Conservation (phyloP, 2,888 invertebrate species). For the Falcaria lacertinaria region DNA sequence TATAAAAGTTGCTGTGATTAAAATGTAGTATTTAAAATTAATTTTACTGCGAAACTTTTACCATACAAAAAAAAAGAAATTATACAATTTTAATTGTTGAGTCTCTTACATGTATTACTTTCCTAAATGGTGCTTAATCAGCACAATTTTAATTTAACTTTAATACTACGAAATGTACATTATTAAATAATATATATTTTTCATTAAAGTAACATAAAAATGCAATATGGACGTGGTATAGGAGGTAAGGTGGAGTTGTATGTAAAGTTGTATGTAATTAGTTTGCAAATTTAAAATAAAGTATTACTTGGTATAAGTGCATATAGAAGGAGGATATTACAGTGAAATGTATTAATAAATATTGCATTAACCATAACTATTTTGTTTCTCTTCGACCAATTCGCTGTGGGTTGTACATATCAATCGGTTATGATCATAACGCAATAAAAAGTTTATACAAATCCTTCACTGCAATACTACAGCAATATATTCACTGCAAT, state of each 20-base stretch:
- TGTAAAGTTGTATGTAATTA: constrained; percentile 58
- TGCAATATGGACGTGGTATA: constrained; percentile 68
- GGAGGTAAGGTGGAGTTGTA: constrained; percentile 50
- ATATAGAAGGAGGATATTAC: constrained; percentile 74
- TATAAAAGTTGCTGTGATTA: constrained; percentile 67
- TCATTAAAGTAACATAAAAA: constrained; percentile 48
- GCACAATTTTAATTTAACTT: constrained; percentile 37
- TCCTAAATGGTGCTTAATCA: constrained; percentile 35
- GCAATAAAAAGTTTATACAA: too few species aligned
- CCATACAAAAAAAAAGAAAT: constrained; percentile 10
- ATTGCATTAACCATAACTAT: constrained; percentile 70
- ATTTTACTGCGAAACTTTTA: constrained; percentile 36
- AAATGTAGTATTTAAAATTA: constrained; percentile 52
- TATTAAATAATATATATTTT: constrained; percentile 51
- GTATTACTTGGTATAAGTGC: constrained; percentile 71
- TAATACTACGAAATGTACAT: constrained; percentile 34
- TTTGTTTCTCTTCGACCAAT: constrained; percentile 23
- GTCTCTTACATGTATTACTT: neutral
- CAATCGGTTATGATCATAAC: too few species aligned
- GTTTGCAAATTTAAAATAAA: constrained; percentile 61
- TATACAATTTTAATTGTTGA: neutral
- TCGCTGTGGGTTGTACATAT: too few species aligned
- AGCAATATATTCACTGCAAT: too few species aligned
- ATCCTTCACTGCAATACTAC: too few species aligned
- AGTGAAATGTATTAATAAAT: constrained; percentile 79